Base-by-base conservation (phyloP, 1,140 invertebrate species). In the Laodelphax striatellus region DNA sequence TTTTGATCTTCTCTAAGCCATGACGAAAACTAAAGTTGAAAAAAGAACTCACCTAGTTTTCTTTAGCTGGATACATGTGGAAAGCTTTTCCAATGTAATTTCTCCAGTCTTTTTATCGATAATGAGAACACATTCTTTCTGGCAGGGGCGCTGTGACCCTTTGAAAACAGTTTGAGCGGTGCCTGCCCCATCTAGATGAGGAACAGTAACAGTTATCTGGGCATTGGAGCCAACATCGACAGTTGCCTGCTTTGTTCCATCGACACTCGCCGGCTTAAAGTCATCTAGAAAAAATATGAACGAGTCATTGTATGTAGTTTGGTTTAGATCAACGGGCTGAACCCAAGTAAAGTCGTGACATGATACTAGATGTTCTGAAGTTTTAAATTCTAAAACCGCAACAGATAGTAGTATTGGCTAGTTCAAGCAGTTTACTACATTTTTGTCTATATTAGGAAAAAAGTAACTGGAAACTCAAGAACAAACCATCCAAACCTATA, bases 201-300 rank as follows among this genome's bases (percentile, higher is more conserved):
- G 93, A 62, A 96, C 89, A 61, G 90, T 93, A 17, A 97, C 91
- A 57, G 91, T 94, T 68, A 90, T 84, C 76, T 92, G 90, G 75
- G 94, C 86, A 69, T 88, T 91, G 60, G 82, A 80, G 55, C 88
- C 90, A 55, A 97, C 86, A 72, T 95, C 90, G 22, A 98, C 82
- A 19, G 80, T 86, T 19, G 92, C 92, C 75, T 88, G 86, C 77
- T 96, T 91, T 61, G 84, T 88, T 14, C 87, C 84, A 75, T 97
- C 94, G 42, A 97, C 90, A 69, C 92, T 96, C 2, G 94, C 94
- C 69, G 94, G 94, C 73, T 97, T 97, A 72, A 98, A 98, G 76
- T 98, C 94, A 89, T 92, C 91, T 94, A 73, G 56, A 83, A 81
- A 64, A 65, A 8, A 2, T 31, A 31, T 4, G 9, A 31, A n/a